A percentile compares a stretch with the other conserved stretches of the same genome.
Evolutionary conservation across 2,888 invertebrate species (phyloP).

Genomic region (Synanthedon vespiformis): DNA sequence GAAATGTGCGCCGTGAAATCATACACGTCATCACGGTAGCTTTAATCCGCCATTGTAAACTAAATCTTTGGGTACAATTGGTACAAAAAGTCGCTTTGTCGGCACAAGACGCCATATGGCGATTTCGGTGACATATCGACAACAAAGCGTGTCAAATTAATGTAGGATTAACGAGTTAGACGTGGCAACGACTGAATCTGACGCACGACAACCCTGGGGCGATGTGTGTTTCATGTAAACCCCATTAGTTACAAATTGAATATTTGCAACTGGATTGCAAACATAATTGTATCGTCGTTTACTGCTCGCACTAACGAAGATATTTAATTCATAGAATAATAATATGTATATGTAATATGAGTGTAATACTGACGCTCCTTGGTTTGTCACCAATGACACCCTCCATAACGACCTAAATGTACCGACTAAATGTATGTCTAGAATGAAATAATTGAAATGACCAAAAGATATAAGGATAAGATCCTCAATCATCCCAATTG

Average conservation of each 20-base stretch:
- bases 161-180: conserved; percentile 41
- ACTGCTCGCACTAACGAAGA: no score
- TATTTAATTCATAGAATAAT: no score
- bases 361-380: no score
- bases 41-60: conserved; percentile 43
- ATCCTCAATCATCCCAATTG: no score
- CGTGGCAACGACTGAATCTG: conserved; percentile 38
- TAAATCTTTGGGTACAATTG: conserved; percentile 12
- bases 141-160: conserved; percentile 25
- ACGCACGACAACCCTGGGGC: conserved; percentile 7
- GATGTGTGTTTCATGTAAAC: background rate
- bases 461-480: no score
- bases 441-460: no score
- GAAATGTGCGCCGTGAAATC: conserved; percentile 39
- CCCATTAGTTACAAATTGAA: conserved; percentile 1
- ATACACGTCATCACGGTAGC: conserved; percentile 44
- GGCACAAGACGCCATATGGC: conserved; percentile 57
- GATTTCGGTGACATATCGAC: conserved; percentile 14
- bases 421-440: no score
- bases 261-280: background rate
- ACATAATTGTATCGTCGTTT: no score
- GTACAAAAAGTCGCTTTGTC: conserved; percentile 36
- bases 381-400: no score
- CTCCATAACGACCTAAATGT: no score
- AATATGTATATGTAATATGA: no score